phyloP scores from a whole-genome alignment of 1,140 invertebrate species.

The Drosophila truncata region DNA sequence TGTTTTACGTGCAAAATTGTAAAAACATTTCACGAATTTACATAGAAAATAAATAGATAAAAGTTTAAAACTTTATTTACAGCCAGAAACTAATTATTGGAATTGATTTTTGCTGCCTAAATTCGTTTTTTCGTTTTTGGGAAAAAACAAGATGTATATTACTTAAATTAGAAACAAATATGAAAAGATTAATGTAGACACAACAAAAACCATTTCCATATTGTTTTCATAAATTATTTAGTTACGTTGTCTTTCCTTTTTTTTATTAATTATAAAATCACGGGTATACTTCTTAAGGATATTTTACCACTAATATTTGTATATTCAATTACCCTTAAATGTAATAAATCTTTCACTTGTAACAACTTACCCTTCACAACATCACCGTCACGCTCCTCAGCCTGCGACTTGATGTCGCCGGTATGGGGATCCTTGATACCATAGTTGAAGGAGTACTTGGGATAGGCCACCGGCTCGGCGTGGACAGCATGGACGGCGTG shows the following conservation, averaged over 20 bases:
- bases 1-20: constrained; percentile 4
- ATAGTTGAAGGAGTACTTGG: constrained; percentile 87
- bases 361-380: constrained; percentile 86
- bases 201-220: not conserved
- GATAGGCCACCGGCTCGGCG: constrained; percentile 85
- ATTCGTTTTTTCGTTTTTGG: constrained; percentile 36
- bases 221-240: not conserved
- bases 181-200: not conserved
- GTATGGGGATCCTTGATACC: constrained; percentile 87
- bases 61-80: fast-evolving
- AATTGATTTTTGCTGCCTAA: not conserved
- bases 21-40: no score
- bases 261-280: constrained; percentile 19
- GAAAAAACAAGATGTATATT: not conserved
- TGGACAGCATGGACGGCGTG: constrained; percentile 79
- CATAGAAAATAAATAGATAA: not conserved
- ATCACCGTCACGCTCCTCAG: constrained; percentile 88
- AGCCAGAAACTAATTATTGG: not conserved
- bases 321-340: not conserved
- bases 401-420: constrained; percentile 89
- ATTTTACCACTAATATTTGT: no score
- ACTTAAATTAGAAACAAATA: not conserved
- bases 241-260: constrained; percentile 66
- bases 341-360: no score
- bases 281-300: no score